A percentile compares a stretch with the other conserved stretches of the same genome.
These are phyloP conservation scores for Linnaemya vulpina DNA, from an alignment of 2,888 invertebrate genomes.

Conservation along the genomic window DNA sequence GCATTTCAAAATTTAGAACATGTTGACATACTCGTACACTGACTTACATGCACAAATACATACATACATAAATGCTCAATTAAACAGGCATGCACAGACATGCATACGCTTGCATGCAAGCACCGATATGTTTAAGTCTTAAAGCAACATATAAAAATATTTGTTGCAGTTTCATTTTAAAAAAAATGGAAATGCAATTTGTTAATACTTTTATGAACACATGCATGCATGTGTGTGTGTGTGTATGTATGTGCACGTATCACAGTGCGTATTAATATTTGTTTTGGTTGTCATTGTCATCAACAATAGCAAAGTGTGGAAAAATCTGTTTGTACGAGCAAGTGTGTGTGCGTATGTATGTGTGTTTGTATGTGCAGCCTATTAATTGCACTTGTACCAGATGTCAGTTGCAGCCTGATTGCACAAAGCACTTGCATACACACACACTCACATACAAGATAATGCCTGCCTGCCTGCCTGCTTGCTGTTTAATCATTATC, in stretches of 20 bases:
- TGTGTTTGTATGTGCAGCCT: slow-evolving; percentile 23
- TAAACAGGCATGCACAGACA: too few species aligned
- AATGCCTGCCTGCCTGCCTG: slow-evolving; percentile 39
- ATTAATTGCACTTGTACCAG: slow-evolving; percentile 71
- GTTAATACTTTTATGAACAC: slow-evolving; percentile 9
- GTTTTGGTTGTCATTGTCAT: slow-evolving; percentile 59
- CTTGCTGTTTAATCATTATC: slow-evolving; percentile 68
- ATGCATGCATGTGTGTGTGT: background rate
- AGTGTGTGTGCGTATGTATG: background rate
- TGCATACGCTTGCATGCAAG: background rate
- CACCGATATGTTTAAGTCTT: slow-evolving; percentile 53
- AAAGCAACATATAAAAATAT: slow-evolving; percentile 48
- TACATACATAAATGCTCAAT: slow-evolving; percentile 6
- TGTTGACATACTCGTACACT: background rate
- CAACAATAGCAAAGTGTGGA: slow-evolving; percentile 40
- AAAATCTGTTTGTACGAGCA: background rate
- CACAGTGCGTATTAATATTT: slow-evolving; percentile 15
- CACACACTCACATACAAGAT: background rate
- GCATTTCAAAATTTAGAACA: slow-evolving; percentile 57
- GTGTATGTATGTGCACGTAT: background rate
- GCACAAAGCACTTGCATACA: slow-evolving; percentile 6
- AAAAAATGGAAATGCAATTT: slow-evolving; percentile 38
- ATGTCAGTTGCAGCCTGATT: slow-evolving; percentile 67
- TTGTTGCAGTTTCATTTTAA: slow-evolving; percentile 41
- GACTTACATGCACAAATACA: background rate